Evolutionary conservation across 2,797 vertebrate genomes (phyloP).

Genomic region (Thaleichthys pacificus): DNA sequence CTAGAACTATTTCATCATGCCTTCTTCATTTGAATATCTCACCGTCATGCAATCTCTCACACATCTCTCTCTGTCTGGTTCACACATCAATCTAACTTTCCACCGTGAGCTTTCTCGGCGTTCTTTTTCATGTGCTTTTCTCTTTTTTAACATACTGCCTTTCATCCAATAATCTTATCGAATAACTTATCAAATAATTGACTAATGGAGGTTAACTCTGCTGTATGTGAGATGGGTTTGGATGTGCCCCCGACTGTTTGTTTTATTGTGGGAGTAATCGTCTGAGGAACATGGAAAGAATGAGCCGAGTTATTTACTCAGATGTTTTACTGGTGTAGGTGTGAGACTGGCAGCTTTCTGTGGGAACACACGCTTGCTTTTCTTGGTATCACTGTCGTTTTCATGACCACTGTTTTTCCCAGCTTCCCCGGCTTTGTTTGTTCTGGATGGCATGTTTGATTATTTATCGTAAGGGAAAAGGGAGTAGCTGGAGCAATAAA

Average conservation of each 20-base stretch:
- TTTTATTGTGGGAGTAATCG: slow-evolving; percentile 93
- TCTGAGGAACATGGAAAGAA: slow-evolving; percentile 92
- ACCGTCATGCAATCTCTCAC: slow-evolving; percentile 46
- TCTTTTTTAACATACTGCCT: slow-evolving; percentile 24
- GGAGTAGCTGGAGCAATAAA: slow-evolving; percentile 94
- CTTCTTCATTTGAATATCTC: slow-evolving; percentile 33
- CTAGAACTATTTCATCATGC: slow-evolving; percentile 7
- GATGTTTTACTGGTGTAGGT: slow-evolving; percentile 95
- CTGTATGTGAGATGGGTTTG: slow-evolving; percentile 66
- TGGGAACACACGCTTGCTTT: slow-evolving; percentile 91
- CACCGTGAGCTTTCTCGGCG: neutral
- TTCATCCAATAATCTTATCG: slow-evolving; percentile 16
- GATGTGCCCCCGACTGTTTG: slow-evolving; percentile 84
- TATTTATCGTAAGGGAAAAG: slow-evolving; percentile 96
- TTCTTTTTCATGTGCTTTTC: slow-evolving; percentile 5
- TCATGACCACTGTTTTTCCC: slow-evolving; percentile 86
- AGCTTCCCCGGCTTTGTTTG: slow-evolving; percentile 89
- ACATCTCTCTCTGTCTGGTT: slow-evolving; percentile 48
- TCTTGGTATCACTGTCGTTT: slow-evolving; percentile 88
- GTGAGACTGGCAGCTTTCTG: slow-evolving; percentile 86
- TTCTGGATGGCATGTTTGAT: slow-evolving; percentile 97
- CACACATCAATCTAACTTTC: slow-evolving; percentile 22
- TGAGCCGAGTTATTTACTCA: slow-evolving; percentile 95
- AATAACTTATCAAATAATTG: slow-evolving; percentile 32
- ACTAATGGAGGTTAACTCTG: slow-evolving; percentile 18